Evolutionary conservation across 1,140 invertebrate species (phyloP), one percentile per base, ranked within the genome.

Genomic region (Melipona quadrifasciata): DNA sequence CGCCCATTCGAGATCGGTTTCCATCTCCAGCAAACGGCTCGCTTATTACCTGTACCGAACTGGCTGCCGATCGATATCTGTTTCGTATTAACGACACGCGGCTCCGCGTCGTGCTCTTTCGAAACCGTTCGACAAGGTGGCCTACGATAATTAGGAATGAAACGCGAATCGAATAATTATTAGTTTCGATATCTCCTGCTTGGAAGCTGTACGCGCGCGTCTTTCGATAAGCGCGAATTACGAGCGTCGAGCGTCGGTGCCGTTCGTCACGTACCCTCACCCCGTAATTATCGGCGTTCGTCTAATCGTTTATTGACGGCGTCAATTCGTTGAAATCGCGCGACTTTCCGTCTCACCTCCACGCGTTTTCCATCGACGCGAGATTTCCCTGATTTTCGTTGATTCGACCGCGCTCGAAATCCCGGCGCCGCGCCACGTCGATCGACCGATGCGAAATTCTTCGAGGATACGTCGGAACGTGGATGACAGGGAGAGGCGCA

Each of bases 41-140:
- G 87, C 88, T 90, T 90, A 90, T 89, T 90, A 89, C 55, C 85
- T 70, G 71, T 75, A 85, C 78, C 77, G 80, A 80, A 87, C 88
- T 58, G 88, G 61, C 87, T 82, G 77, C 79, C 79, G 87, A 90
- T 89, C 88, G 88, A 85, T 90, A 90, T 90, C 85, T 85, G 39
- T 65, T 24, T 75, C 53, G 85, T 75, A 89, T 87, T 89, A 89
- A 87, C 87, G 78, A 89, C 82, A 76, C 67, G 64, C 58, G 11
- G 24, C 58, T 10, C 64, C 27, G 27, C 72, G 68, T 61, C 80
- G 70, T 12, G 57, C n/a, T 79, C 27, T 87, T 85, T 89, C 85
- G 88, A 89, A 89, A 89, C 75, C 55, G 65, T 79, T 75, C 58
- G 73, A 86, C 84, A 73, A 76, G 71, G 75, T 83, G 65, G 84